Evolutionary conservation across 2,888 invertebrate species (phyloP).

Genomic region (Agrotis segetum): DNA sequence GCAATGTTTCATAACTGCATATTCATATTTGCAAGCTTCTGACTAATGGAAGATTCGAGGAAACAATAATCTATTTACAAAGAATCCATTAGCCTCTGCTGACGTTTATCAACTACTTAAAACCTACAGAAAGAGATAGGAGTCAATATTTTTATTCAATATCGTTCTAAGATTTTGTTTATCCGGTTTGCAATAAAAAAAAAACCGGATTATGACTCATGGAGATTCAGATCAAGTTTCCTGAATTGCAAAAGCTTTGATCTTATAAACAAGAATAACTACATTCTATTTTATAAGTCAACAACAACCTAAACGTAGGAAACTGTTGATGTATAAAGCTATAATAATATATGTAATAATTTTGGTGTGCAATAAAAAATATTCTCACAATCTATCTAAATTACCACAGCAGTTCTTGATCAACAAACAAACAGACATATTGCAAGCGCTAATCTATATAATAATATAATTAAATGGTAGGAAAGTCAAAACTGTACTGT

Average conservation of each 20-base stretch:
- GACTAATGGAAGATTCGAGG: background rate
- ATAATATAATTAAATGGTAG: no score
- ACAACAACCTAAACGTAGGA: background rate
- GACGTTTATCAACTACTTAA: background rate
- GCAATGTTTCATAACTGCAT: no score
- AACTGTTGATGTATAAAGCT: no score
- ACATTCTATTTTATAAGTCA: background rate
- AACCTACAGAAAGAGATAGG: background rate
- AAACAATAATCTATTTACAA: conserved; percentile 21
- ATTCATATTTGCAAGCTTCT: conserved; percentile 2
- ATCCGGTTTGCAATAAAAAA: background rate
- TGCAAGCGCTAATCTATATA: conserved; percentile 10
- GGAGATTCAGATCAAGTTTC: background rate
- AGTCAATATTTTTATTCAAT: background rate
- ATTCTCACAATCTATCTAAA: background rate
- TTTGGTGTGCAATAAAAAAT: no score
- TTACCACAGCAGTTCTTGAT: no score
- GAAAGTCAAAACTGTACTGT: no score
- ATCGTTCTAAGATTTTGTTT: background rate
- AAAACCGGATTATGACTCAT: background rate
- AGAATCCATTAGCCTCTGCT: background rate
- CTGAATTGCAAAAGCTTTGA: conserved; percentile 7
- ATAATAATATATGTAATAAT: no score
- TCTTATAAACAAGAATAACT: background rate
- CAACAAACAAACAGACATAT: conserved; percentile 11